Conservation (phyloP, 2,113 vertebrate genomes). For the Capreolus pygargus region DNA sequence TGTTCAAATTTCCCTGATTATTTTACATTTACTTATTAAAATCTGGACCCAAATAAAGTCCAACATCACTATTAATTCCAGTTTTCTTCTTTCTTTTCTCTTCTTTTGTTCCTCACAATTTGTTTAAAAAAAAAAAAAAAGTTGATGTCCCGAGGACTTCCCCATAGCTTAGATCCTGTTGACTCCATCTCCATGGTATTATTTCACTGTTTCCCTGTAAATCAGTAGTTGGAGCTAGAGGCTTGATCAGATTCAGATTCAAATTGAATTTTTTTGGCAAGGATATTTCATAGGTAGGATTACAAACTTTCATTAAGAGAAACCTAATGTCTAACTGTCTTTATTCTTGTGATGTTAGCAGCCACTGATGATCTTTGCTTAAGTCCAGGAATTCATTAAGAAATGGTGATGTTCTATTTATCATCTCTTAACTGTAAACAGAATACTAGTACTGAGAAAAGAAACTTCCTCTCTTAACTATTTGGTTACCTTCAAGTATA, state of each 20-base stretch:
- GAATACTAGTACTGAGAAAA: neutral
- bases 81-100: neutral
- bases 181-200: neutral
- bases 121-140: neutral
- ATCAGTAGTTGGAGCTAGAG: neutral
- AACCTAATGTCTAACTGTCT: neutral
- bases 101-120: neutral
- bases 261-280: neutral
- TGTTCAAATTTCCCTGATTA: constrained; percentile 19
- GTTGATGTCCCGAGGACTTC: neutral
- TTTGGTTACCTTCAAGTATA: neutral
- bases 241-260: constrained; percentile 1
- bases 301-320: constrained; percentile 17
- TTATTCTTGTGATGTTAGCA: neutral
- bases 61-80: neutral
- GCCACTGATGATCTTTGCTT: neutral
- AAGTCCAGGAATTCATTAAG: constrained; percentile 35
- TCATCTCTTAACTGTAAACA: neutral
- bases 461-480: neutral
- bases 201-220: constrained; percentile 9
- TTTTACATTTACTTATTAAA: constrained; percentile 34
- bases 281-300: neutral
- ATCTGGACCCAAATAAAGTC: neutral
- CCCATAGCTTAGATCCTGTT: neutral
- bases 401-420: neutral